Conservation (phyloP, 2,797 vertebrate species). For the Mallotus villosus region DNA sequence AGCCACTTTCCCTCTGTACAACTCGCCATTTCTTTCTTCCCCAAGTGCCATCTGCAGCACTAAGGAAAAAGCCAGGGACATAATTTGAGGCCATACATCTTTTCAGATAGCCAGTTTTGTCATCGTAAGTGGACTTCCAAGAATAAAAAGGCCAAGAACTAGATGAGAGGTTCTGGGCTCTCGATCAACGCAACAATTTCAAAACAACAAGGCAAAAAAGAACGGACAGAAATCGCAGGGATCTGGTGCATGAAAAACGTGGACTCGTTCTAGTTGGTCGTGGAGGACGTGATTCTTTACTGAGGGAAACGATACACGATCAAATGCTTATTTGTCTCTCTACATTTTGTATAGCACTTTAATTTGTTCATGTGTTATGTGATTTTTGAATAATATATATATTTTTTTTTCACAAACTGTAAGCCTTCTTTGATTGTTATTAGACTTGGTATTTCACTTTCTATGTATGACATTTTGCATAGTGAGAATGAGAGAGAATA, state of each 20-base stretch:
- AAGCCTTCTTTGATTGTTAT: too few species aligned
- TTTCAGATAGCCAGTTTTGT: conserved; percentile 62
- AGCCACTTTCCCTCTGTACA: conserved; percentile 64
- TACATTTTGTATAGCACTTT: not conserved
- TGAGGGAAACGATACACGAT: too few species aligned
- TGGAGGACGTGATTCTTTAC: not conserved
- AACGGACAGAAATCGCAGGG: not conserved
- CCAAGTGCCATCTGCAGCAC: conserved; percentile 63
- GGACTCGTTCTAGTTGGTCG: not conserved
- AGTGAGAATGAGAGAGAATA: too few species aligned
- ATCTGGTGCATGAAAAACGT: not conserved
- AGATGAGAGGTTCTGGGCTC: conserved; percentile 38
- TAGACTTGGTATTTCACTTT: too few species aligned
- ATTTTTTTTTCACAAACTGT: too few species aligned
- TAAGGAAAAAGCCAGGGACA: conserved; percentile 44
- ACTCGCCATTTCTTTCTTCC: conserved; percentile 63
- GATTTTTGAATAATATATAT: too few species aligned
- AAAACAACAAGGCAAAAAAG: conserved; percentile 17
- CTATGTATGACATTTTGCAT: too few species aligned
- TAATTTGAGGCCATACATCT: conserved; percentile 71
- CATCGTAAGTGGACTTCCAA: conserved; percentile 62
- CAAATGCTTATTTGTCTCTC: too few species aligned
- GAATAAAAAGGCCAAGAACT: conserved; percentile 33
- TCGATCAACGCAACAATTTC: conserved; percentile 17
- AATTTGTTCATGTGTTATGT: too few species aligned